Evolutionary conservation across 2,113 vertebrate genomes (phyloP).

Genomic region (Odocoileus virginianus): DNA sequence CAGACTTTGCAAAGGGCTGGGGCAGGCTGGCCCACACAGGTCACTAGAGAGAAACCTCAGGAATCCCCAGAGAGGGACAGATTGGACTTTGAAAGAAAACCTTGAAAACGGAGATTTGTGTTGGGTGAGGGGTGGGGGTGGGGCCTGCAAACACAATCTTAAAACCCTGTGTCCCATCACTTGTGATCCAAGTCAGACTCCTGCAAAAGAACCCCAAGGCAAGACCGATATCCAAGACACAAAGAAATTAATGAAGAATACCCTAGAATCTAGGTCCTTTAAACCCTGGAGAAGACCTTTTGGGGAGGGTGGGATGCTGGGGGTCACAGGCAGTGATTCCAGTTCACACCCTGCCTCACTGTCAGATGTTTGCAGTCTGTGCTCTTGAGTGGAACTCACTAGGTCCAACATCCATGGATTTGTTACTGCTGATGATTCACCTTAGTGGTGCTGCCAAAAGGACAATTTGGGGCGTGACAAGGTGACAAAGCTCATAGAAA

Average conservation of each 20-base stretch:
- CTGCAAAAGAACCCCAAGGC: neutral
- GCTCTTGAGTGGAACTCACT: slow-evolving; percentile 22
- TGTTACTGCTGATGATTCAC: slow-evolving; percentile 59
- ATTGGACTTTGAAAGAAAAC: neutral
- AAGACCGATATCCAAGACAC: neutral
- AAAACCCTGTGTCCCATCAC: neutral
- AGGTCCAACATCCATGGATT: slow-evolving; percentile 22
- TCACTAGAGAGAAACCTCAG: neutral
- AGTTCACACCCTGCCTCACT: neutral
- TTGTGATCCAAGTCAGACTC: neutral
- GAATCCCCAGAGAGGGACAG: neutral
- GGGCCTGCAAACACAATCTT: neutral
- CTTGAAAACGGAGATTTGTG: neutral
- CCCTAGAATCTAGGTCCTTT: neutral
- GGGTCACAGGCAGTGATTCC: neutral
- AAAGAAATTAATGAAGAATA: neutral
- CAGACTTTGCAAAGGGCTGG: neutral
- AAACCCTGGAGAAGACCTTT: neutral
- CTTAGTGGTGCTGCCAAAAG: slow-evolving; percentile 59
- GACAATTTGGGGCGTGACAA: slow-evolving; percentile 42
- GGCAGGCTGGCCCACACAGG: neutral
- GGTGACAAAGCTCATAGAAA: slow-evolving; percentile 63
- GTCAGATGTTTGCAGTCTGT: neutral
- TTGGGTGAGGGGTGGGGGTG: neutral
- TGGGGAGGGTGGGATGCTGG: neutral